These are phyloP conservation scores for Ptyas mucosa DNA, from an alignment of 2,113 vertebrate species.

Conservation along the genomic window DNA sequence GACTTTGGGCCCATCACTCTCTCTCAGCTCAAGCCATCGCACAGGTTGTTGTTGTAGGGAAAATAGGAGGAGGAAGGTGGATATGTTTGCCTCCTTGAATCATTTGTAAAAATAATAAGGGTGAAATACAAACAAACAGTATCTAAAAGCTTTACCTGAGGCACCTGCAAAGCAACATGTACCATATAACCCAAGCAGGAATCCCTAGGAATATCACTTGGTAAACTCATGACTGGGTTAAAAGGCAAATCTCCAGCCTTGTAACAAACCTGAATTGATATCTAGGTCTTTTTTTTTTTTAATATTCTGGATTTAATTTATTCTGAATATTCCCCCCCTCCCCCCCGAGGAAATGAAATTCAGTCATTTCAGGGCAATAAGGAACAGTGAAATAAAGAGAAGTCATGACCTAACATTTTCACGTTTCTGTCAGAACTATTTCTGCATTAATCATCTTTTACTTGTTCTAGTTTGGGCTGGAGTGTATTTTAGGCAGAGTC, in stretches of 20 bases:
- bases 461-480: background rate
- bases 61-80: background rate
- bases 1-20: background rate
- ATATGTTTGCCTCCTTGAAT: background rate
- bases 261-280: background rate
- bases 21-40: background rate
- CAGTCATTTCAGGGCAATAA: background rate
- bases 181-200: background rate
- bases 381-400: background rate
- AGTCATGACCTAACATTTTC: background rate
- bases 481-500: background rate
- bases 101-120: no score
- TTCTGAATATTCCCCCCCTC: background rate
- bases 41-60: background rate
- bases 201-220: background rate
- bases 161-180: background rate
- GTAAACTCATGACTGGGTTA: background rate
- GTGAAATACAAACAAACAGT: background rate
- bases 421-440: background rate
- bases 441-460: background rate
- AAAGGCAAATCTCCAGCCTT: background rate
- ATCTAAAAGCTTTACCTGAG: background rate
- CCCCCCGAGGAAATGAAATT: no score
- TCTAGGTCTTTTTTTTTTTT: background rate
- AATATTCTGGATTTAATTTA: background rate